These are phyloP conservation scores for Polyommatus icarus DNA, from an alignment of 2,888 invertebrate genomes.

Conservation along the genomic window DNA sequence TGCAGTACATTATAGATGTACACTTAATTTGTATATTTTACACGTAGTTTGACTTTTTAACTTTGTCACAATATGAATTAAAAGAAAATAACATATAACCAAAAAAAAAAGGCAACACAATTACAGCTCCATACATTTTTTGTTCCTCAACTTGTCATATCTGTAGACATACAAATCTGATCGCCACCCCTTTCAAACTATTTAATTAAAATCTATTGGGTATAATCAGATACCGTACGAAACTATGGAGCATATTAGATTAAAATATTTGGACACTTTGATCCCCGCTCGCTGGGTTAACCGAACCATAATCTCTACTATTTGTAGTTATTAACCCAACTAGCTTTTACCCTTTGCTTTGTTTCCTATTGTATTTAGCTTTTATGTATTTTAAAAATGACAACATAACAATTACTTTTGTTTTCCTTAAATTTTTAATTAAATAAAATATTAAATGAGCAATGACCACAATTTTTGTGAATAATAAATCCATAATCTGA, in stretches of 20 bases:
- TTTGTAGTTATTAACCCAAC: conserved; percentile 13
- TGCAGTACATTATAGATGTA: too few species aligned
- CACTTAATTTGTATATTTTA: too few species aligned
- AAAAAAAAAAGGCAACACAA: neutral
- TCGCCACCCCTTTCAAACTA: conserved; percentile 55
- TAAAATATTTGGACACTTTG: conserved; percentile 31
- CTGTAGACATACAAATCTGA: conserved; percentile 20
- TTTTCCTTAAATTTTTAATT: too few species aligned
- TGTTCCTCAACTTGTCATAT: neutral
- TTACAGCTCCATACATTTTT: neutral
- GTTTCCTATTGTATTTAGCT: neutral
- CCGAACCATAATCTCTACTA: conserved; percentile 10
- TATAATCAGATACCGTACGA: conserved; percentile 55
- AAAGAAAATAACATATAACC: neutral
- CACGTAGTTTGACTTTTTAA: neutral
- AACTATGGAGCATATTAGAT: conserved; percentile 46
- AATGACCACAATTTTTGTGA: too few species aligned
- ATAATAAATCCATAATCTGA: too few species aligned
- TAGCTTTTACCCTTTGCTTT: neutral
- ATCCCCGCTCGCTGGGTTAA: conserved; percentile 27
- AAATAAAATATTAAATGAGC: too few species aligned
- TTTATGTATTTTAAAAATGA: neutral
- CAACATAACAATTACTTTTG: neutral
- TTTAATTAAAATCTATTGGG: conserved; percentile 69
- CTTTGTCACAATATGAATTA: neutral